Evolutionary conservation across 2,797 vertebrate genomes (phyloP), one percentile per base, ranked within the genome.

Genomic region (Psittacula derbiana): DNA sequence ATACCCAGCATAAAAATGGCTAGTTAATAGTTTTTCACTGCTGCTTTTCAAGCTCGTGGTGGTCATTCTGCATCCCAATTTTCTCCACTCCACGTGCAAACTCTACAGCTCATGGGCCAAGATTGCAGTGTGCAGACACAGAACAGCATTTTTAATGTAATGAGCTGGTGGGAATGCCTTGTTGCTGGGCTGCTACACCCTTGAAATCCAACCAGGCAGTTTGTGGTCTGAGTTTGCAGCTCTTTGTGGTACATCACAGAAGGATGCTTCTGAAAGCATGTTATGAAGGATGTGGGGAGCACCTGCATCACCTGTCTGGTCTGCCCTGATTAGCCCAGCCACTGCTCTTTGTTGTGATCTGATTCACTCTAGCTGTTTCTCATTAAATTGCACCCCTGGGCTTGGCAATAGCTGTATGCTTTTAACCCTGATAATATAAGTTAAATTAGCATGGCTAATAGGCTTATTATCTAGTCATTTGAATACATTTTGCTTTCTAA

Each of bases 231-330:
- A 58, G 31, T 4, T 16, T 74, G 47, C n/a, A 31, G 38, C 50
- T 58, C 17, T 52, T 72, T 1, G 0, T 18, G 19, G 16, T 31
- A 28, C 10, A 1, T 18, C 1, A 2, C 27, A 1, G 30, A 20
- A 70, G 44, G 12, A 16, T 8, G 25, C 55, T 72, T n/a, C n/a
- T 40, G 7, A 8, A 82, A 33, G 28, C 4, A 4, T 24, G 16
- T 27, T 33, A 2, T 18, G 33, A 44, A 55, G 41, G 46, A 19
- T 3, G 40, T 17, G 19, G 36, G 46, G 31, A 70, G 10, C 1
- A 1, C 43, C 58, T 40, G 19, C 12, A 18, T 28, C 36, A 4
- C 62, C 67, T 27, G 46, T 10, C 30, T 43, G 52, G 16, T 49
- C n/a, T 64, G 47, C n/a, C 28, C 75, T 46, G 50, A 8, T 8